phyloP scores from a whole-genome alignment of 1,140 invertebrate genomes.

The Teleogryllus occipitalis region DNA sequence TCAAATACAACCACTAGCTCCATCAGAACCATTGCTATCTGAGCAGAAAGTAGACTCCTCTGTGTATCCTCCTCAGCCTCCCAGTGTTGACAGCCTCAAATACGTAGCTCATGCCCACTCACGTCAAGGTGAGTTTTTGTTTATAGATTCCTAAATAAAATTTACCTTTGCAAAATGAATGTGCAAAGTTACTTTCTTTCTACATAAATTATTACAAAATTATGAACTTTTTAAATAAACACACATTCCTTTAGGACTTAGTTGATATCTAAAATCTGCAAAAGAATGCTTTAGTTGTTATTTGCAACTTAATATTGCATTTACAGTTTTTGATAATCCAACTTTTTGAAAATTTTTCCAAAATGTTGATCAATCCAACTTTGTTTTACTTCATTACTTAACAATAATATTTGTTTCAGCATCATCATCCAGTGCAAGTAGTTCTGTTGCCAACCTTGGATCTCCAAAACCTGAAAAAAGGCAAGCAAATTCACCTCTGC shows the following conservation, averaged over 20 bases:
- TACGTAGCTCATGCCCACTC: slow-evolving; percentile 57
- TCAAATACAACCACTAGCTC: slow-evolving; percentile 62
- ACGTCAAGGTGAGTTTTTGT: slow-evolving; percentile 47
- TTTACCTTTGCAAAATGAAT: neutral
- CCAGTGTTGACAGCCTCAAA: slow-evolving; percentile 49
- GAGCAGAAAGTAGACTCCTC: slow-evolving; percentile 17
- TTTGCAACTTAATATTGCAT: no score
- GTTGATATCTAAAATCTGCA: no score
- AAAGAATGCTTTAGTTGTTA: no score
- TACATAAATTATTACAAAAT: neutral
- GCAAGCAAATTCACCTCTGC: slow-evolving; percentile 74
- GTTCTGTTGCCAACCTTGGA: slow-evolving; percentile 60
- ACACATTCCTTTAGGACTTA: no score
- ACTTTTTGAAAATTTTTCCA: no score
- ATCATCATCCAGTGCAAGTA: slow-evolving; percentile 66
- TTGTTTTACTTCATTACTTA: no score
- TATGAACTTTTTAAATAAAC: no score
- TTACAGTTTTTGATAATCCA: no score
- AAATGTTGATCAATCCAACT: no score
- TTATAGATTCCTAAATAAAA: neutral
- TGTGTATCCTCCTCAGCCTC: slow-evolving; percentile 40
- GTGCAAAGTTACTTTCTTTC: neutral
- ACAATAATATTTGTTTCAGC: slow-evolving; percentile 34
- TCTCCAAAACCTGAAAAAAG: slow-evolving; percentile 78
- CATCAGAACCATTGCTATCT: slow-evolving; percentile 33